Evolutionary conservation across 2,113 vertebrate genomes (phyloP).

Genomic region (Eretmochelys imbricata): DNA sequence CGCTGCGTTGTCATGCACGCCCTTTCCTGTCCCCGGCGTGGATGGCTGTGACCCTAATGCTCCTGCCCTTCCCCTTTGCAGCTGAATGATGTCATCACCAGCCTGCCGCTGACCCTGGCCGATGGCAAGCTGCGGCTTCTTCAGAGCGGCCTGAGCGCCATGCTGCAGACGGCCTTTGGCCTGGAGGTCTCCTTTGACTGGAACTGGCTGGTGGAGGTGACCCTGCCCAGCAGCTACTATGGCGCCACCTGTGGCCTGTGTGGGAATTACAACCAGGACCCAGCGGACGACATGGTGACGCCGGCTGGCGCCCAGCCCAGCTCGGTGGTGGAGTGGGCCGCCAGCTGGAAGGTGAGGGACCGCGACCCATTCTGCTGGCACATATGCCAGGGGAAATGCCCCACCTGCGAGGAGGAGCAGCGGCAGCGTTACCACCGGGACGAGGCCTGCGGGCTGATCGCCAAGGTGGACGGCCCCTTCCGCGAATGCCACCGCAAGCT

Average conservation of each 20-base stretch:
- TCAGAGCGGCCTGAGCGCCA: constrained; percentile 32
- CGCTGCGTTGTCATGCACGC: not conserved
- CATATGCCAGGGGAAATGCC: constrained; percentile 70
- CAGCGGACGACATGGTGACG: constrained; percentile 65
- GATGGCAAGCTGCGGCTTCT: constrained; percentile 58
- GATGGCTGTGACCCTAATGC: not conserved
- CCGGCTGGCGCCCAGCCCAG: not conserved
- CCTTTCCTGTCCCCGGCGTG: not conserved
- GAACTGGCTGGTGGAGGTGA: constrained; percentile 64
- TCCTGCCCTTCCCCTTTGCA: not conserved
- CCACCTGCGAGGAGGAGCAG: constrained; percentile 53
- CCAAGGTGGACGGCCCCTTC: constrained; percentile 65
- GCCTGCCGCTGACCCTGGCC: constrained; percentile 64
- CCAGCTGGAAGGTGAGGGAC: constrained; percentile 76
- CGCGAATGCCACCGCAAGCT: constrained; percentile 67
- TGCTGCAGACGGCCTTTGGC: constrained; percentile 72
- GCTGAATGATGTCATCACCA: constrained; percentile 61
- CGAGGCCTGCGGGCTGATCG: constrained; percentile 74
- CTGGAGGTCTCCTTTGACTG: constrained; percentile 79
- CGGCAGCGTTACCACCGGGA: constrained; percentile 45
- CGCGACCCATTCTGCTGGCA: constrained; percentile 78
- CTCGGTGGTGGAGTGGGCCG: constrained; percentile 66
- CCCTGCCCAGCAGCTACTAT: constrained; percentile 77
- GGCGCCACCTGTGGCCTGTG: constrained; percentile 77
- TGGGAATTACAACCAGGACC: constrained; percentile 78